Percentiles rank a stretch among this genome's conserved stretches.
Conservation (phyloP, 2,888 invertebrate species). For the Prosapia bicincta region DNA sequence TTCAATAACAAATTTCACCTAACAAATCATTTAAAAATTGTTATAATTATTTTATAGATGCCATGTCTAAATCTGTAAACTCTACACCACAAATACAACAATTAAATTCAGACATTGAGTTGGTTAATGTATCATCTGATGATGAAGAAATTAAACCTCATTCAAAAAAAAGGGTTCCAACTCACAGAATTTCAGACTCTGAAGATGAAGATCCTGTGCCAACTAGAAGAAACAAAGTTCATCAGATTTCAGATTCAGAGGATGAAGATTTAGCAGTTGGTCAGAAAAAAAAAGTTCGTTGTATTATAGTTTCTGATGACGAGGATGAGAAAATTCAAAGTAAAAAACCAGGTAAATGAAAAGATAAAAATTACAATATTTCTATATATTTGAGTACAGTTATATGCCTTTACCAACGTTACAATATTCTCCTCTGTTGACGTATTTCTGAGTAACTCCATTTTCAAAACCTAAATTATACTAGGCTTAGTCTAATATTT, state of each 20-base stretch:
- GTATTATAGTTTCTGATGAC: slow-evolving; percentile 18
- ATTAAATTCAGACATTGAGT: neutral
- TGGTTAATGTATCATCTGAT: neutral
- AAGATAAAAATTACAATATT: neutral
- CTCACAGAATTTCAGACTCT: slow-evolving; percentile 43
- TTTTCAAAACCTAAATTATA: too few relatives aligned
- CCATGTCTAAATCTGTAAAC: too few relatives aligned
- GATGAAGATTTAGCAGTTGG: slow-evolving; percentile 7
- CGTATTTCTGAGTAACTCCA: too few relatives aligned
- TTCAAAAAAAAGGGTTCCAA: slow-evolving; percentile 17
- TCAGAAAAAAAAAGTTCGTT: neutral
- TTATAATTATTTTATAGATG: too few relatives aligned
- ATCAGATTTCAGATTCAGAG: slow-evolving; percentile 3
- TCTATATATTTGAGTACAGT: too few relatives aligned
- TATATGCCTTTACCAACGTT: too few relatives aligned
- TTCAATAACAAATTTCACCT: too few relatives aligned
- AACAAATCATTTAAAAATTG: too few relatives aligned
- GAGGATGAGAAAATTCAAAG: slow-evolving; percentile 6
- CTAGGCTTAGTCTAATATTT: too few relatives aligned
- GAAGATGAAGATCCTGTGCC: slow-evolving; percentile 22
- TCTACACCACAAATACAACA: neutral
- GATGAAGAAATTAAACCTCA: neutral
- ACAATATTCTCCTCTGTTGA: too few relatives aligned
- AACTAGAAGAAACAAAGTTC: neutral
- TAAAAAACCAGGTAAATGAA: neutral